Percentiles rank a stretch among this genome's conserved stretches.
phyloP scores from a whole-genome alignment of 2,113 vertebrate genomes.

The Probosciger aterrimus region DNA sequence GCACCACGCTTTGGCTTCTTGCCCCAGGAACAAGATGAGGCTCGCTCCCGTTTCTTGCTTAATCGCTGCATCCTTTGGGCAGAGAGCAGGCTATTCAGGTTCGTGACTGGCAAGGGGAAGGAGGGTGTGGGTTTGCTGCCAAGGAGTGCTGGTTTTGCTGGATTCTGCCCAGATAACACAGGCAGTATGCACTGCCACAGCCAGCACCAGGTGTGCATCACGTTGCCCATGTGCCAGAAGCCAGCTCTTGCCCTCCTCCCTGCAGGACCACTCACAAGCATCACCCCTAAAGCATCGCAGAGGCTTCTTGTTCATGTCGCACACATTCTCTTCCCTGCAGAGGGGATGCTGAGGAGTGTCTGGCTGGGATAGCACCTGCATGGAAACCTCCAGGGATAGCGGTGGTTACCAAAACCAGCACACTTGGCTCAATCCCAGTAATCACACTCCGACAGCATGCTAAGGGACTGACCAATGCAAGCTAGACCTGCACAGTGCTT shows the following conservation, averaged over 20 bases:
- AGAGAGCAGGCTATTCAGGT: background rate
- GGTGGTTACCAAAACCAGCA: background rate
- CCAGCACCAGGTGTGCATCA: background rate
- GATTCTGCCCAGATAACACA: background rate
- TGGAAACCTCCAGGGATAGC: background rate
- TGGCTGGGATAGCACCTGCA: background rate
- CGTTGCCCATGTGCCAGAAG: background rate
- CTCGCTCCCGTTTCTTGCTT: background rate
- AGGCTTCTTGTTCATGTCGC: fast-evolving
- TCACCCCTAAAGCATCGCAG: background rate
- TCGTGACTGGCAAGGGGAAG: background rate
- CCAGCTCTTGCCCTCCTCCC: background rate
- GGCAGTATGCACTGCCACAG: background rate
- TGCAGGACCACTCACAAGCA: background rate
- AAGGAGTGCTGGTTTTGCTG: background rate
- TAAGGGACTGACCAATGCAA: background rate
- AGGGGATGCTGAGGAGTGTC: background rate
- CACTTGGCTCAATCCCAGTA: background rate
- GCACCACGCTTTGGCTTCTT: background rate
- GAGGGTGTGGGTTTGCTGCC: background rate
- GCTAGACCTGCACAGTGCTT: background rate
- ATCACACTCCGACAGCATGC: no score
- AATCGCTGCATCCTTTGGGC: background rate
- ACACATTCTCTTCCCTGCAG: background rate
- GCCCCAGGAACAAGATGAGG: background rate